Percentiles rank a stretch among this genome's conserved stretches.
Evolutionary conservation across 1,140 invertebrate species (phyloP).

Genomic region (Caenorhabditis latens): DNA sequence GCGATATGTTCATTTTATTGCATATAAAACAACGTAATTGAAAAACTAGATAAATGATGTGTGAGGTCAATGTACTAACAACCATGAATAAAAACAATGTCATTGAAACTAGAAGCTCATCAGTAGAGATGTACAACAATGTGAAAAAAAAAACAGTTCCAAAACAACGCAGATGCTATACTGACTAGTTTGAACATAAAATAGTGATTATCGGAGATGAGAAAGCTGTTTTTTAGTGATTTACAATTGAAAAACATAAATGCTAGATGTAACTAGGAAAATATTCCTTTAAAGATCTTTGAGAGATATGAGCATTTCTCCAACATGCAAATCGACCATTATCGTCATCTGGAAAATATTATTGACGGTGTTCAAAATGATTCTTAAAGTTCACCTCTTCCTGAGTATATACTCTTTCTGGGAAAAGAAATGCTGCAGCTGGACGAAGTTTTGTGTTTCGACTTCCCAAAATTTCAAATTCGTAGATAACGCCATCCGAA

Average conservation of each 20-base stretch:
- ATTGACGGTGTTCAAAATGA: neutral
- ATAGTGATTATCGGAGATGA: neutral
- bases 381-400: neutral
- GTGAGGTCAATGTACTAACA: no score
- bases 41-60: no score
- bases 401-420: neutral
- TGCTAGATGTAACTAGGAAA: no score
- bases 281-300: neutral
- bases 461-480: conserved; percentile 21
- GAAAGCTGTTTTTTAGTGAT: neutral
- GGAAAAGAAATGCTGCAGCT: conserved; percentile 14
- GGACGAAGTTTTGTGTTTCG: conserved; percentile 22
- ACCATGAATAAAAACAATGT: no score
- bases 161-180: no score
- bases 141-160: no score
- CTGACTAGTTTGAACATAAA: neutral
- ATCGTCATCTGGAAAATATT: neutral
- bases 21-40: no score
- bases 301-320: conserved; percentile 33
- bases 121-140: no score
- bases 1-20: no score
- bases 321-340: neutral
- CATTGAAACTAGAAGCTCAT: no score
- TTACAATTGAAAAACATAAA: no score
- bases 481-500: conserved; percentile 1